phyloP scores from a whole-genome alignment of 2,113 vertebrate genomes.

The Puntigrus tetrazona region DNA sequence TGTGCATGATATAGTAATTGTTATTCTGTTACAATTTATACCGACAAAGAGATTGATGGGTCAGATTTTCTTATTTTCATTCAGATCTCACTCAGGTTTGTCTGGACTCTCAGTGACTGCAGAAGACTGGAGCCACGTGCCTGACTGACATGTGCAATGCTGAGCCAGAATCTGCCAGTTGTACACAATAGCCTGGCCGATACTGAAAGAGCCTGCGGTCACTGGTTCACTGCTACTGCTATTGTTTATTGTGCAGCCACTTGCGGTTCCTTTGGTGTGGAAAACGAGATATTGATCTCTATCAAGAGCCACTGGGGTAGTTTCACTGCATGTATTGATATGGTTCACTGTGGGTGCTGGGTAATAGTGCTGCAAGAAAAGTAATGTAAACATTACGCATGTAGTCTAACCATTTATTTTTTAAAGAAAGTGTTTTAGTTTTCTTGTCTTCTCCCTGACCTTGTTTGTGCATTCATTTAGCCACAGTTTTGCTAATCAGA shows the following conservation, averaged over 20 bases:
- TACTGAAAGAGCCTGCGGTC: conserved; percentile 21
- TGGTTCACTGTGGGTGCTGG: background rate
- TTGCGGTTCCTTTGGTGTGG: conserved; percentile 17
- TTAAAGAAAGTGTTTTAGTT: too few species aligned
- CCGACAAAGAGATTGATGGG: background rate
- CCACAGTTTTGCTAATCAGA: background rate
- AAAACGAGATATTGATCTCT: conserved; percentile 47
- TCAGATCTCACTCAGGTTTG: background rate
- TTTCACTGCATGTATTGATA: background rate
- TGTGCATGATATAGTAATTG: background rate
- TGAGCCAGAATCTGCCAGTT: conserved; percentile 2
- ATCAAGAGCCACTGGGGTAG: conserved; percentile 10
- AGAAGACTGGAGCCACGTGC: conserved; percentile 37
- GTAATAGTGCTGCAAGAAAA: background rate
- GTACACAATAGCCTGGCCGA: conserved; percentile 18
- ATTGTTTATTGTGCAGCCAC: conserved; percentile 34
- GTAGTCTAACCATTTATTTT: too few species aligned
- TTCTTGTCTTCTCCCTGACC: background rate
- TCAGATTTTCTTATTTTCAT: background rate
- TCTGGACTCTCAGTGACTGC: background rate
- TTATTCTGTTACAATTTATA: background rate
- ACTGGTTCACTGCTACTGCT: background rate
- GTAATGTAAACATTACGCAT: too few species aligned
- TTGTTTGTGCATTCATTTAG: background rate
- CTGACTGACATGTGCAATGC: conserved; percentile 38